Evolutionary conservation across 2,888 invertebrate genomes (phyloP), one percentile per base, ranked within the genome.

Genomic region (Xestia sexstrigata): DNA sequence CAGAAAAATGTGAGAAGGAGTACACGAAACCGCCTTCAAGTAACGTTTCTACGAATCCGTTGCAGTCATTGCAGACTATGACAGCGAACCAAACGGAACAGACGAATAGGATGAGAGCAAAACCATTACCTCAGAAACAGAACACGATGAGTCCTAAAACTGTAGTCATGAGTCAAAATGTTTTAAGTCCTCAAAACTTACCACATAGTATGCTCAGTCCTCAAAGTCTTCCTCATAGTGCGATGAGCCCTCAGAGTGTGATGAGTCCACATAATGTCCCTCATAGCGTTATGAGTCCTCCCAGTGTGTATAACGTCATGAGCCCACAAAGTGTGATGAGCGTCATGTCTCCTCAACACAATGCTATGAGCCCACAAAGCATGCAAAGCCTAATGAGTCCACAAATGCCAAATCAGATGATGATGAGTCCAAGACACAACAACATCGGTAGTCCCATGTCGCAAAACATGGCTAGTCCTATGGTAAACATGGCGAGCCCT

Each of bases 311-410:
- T 76, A 96, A 95, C 72, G 95, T 96, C 1, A 96, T 97, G 95
- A 97, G 97, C 75, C 97, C 97, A 2, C 96, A 96, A 81, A 96
- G 95, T 76, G 95, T 94, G 2, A 96, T 96, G 96, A 96, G 96
- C 74, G 96, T 96, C n/a, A 96, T 96, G 96, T 96, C 96, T 60
- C 96, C 96, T 7, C 96, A 95, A 85, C 95, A 96, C 76, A 96
- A 95, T 62, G 95, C 94, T 1, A 96, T 96, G 96, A 96, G 96
- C 78, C 96, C 96, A 2, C 96, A 96, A 87, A 96, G 95, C 76
- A 95, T 96, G 93, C 96, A 95, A 82, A 95, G 95, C 67, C 84
- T 96, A 17, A 94, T 96, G 95, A 96, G 96, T 81, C 96, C 96
- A 23, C 96, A 95, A 89, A 95, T 96, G 94, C 90, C 96, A 1